These are phyloP conservation scores for Lasioglossum lativentre DNA, from an alignment of 2,888 invertebrate genomes.

Conservation along the genomic window DNA sequence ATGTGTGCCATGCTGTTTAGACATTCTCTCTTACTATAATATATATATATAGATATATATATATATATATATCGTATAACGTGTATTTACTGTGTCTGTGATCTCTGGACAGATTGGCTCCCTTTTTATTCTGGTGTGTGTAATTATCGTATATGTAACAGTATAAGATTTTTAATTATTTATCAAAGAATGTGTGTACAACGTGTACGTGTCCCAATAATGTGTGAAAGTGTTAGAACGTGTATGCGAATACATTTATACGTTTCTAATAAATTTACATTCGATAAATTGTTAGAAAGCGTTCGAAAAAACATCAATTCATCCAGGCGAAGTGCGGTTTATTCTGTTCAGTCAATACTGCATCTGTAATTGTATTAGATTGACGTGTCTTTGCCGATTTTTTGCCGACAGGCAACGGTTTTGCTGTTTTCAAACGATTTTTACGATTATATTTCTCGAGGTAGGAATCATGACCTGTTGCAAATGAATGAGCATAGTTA, in stretches of 20 bases:
- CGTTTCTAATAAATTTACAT: slow-evolving; percentile 71
- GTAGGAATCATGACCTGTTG: slow-evolving; percentile 81
- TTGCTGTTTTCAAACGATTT: slow-evolving; percentile 55
- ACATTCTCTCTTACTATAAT: slow-evolving; percentile 20
- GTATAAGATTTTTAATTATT: slow-evolving; percentile 55
- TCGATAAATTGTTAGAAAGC: slow-evolving; percentile 39
- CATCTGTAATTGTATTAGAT: slow-evolving; percentile 37
- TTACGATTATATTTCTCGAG: slow-evolving; percentile 74
- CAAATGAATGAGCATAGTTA: slow-evolving; percentile 35
- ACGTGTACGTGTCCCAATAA: slow-evolving; percentile 27
- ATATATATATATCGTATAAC: slow-evolving; percentile 31
- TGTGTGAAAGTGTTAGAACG: slow-evolving; percentile 43
- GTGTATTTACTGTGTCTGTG: slow-evolving; percentile 59
- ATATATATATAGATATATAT: slow-evolving; percentile 5
- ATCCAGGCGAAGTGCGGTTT: slow-evolving; percentile 73
- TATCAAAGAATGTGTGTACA: slow-evolving; percentile 53
- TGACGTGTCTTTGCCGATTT: slow-evolving; percentile 47
- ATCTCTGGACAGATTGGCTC: slow-evolving; percentile 54
- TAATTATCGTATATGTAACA: slow-evolving; percentile 46
- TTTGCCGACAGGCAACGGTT: slow-evolving; percentile 50
- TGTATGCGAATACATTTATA: slow-evolving; percentile 69
- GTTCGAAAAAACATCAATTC: slow-evolving; percentile 60
- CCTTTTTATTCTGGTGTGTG: slow-evolving; percentile 36
- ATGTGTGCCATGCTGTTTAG: slow-evolving; percentile 44
- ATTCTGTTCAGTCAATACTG: slow-evolving; percentile 29